A percentile compares a stretch with the other conserved stretches of the same genome.
These are phyloP conservation scores for Bombus confusus DNA, from an alignment of 1,140 invertebrate genomes.

Conservation along the genomic window DNA sequence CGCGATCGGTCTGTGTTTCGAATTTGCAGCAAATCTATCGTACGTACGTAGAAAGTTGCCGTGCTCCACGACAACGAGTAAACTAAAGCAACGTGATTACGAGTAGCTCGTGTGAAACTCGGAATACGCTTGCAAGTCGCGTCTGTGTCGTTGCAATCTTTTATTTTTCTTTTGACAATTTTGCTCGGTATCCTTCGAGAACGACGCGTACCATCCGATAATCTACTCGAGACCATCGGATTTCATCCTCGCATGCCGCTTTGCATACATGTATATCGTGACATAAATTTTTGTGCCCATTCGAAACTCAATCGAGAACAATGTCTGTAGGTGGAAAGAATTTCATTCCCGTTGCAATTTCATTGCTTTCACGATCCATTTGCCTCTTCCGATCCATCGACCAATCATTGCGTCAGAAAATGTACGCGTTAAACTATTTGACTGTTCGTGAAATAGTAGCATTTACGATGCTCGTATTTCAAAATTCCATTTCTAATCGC, in stretches of 20 bases:
- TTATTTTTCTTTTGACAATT: not conserved
- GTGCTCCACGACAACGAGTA: not conserved
- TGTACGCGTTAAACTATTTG: not conserved
- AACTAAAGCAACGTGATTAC: not conserved
- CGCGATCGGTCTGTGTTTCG: not conserved
- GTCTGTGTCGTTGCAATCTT: not conserved
- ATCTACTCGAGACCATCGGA: not conserved
- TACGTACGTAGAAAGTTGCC: not conserved
- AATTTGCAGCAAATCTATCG: no score
- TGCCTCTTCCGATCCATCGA: slow-evolving; percentile 41
- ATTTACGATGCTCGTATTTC: not conserved
- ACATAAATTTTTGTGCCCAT: not conserved
- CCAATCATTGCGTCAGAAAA: slow-evolving; percentile 25
- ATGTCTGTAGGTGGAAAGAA: slow-evolving; percentile 4
- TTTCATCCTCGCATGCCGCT: not conserved
- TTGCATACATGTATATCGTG: not conserved
- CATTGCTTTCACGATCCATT: slow-evolving; percentile 25
- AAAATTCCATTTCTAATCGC: not conserved
- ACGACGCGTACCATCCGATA: not conserved
- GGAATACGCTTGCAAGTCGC: not conserved
- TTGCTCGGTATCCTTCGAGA: not conserved
- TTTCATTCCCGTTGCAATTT: slow-evolving; percentile 17
- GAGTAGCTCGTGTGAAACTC: not conserved
- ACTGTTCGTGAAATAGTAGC: slow-evolving; percentile 2
- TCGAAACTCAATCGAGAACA: not conserved